Base-by-base conservation (phyloP, 92 coral and sea anemone genomes). In the Epizoanthus stellaris region DNA sequence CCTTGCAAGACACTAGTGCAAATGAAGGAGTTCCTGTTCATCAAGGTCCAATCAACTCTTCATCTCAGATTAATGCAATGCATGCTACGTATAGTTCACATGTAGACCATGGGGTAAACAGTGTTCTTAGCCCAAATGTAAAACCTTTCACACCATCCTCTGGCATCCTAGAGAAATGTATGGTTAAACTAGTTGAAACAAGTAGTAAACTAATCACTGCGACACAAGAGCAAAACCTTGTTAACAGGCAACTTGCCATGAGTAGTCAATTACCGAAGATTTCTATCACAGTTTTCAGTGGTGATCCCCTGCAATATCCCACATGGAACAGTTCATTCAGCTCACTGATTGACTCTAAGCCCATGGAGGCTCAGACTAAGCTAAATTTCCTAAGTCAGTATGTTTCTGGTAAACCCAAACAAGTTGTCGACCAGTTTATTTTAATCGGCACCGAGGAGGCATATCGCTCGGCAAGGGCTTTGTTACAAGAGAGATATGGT, bases 401-500 rank as follows among this genome's bases (percentile, higher is more conserved):
- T 80, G 85, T 61, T 7, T 14, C 74, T 59, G 85, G 74, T 25
- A 80, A 62, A 80, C 85, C 85, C 17, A 65, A 30, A 13, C 80
- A 75, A 75, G 59, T 56, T 30, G 80, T 56, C 16, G 80, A 75
- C 39, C 80, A 75, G 60, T 57, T 75, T 58, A 56, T 58, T 19
- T 43, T 85, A 61, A 75, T 85, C 36, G 83, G 84, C 54, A 57
- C 82, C 20, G 82, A 84, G 64, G 75, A 75, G 3, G 75, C 88
- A 20, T 85, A 85, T 85, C 34, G 25, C 17, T 85, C 88, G 65
- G 88, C 88, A 14, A 85, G 63, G 54, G 67, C 62, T 17, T 68
- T 73, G 45, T 64, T 85, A 14, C 73, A 75, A 60, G 75, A 75
- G 66, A 62, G 63, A 60, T 75, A 85, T 73, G 67, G 88, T 6